phyloP scores from a whole-genome alignment of 1,140 invertebrate genomes.

The Megalonaias nervosa region DNA sequence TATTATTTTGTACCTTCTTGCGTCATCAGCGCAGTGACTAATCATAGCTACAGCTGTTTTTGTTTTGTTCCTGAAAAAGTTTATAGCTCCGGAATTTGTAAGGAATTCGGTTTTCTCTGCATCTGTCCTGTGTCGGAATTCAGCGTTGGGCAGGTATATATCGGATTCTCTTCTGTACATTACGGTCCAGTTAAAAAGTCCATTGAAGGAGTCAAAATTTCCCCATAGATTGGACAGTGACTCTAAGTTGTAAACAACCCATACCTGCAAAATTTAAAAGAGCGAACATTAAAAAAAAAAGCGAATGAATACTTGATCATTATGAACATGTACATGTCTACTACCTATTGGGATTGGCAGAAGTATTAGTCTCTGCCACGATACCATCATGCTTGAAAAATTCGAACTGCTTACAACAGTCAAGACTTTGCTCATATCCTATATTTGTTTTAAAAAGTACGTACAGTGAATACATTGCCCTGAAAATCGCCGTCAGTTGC shows the following conservation, averaged over 20 bases:
- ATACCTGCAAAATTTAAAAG: constrained; percentile 35
- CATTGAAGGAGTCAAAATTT: constrained; percentile 27
- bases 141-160: constrained; percentile 47
- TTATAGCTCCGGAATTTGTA: constrained; percentile 14
- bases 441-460: too few species aligned
- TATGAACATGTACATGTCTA: too few species aligned
- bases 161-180: constrained; percentile 55
- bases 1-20: constrained; percentile 74
- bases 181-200: constrained; percentile 61
- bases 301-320: too few species aligned
- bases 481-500: too few species aligned
- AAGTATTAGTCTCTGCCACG: too few species aligned
- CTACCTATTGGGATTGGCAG: too few species aligned
- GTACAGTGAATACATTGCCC: too few species aligned
- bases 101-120: constrained; percentile 69
- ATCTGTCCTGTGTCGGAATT: constrained; percentile 11
- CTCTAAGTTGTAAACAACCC: constrained; percentile 55
- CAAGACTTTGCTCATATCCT: too few species aligned
- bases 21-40: constrained; percentile 76
- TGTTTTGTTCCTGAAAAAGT: constrained; percentile 26
- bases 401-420: too few species aligned
- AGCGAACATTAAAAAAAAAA: too few species aligned
- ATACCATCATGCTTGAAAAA: too few species aligned
- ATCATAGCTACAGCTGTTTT: constrained; percentile 77
- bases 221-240: constrained; percentile 48